Evolutionary conservation across 1,140 invertebrate species (phyloP), one percentile per base, ranked within the genome.

Genomic region (Odontomachus brunneus): DNA sequence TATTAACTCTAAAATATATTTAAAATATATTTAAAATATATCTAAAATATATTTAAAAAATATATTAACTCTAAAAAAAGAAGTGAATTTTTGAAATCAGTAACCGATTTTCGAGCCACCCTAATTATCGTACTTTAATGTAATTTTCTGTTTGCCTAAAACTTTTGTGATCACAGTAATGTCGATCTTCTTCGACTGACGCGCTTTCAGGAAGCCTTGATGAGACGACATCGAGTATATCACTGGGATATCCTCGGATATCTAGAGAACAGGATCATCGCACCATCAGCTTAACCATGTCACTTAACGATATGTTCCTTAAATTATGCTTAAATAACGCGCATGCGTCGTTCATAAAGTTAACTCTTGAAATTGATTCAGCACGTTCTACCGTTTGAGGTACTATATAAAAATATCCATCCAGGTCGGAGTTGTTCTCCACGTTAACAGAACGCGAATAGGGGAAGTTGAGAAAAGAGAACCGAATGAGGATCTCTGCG

Each of bases 391-490:
- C 92, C 24, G 67, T 26, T 86, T 93, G 92, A 7, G 91, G 90
- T 4, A 88, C 3, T 14, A 93, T 57, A 63, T 90, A 91, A 83
- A 92, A 93, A 53, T 89, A 93, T 62, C 92, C 91, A 3, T 91
- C 90, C 5, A 92, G 26, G 14, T 91, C 82, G 3, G 92, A 92
- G 0, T 59, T 69, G 66, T 94, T 94, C 26, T 87, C 65, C 3
- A 94, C 73, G 0, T 17, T 83, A 12, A 93, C 69, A 3, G 82
- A 87, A 33, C 84, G 55, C 2, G 67, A 71, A 44, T 92, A 92
- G 1, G 90, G 89, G 24, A 87, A 89, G 84, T 93, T 92, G 12
- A 93, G 60, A 60, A 93, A 93, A 44, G 89, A 91, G 66, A 87
- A 91, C 69, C 75, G 38, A 69, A 92, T 80, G 2, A 33, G 66